Evolutionary conservation across 1,140 invertebrate species (phyloP), one percentile per base, ranked within the genome.

Genomic region (Aphis craccivora): DNA sequence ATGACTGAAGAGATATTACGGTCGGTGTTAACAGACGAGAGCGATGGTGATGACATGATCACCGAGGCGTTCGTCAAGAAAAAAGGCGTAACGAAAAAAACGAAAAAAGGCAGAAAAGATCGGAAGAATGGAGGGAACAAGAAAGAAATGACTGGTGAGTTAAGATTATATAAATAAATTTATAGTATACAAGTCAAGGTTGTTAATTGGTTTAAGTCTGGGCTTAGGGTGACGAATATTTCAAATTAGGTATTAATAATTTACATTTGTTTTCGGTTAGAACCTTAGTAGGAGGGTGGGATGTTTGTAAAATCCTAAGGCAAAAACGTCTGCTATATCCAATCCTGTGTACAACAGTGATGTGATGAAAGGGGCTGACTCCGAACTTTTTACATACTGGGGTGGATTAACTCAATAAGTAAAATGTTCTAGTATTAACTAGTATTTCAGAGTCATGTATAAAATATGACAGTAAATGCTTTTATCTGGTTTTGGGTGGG

Each of bases 61-160:
- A 55, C 55, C 22, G 93, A 94, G 89, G 45, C 94, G 92, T 93
- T 93, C 23, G 94, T 94, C 67, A 94, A 94, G 51, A 93, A 94
- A 81, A 84, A 94, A 67, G 83, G 48, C 81, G 55, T 48, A 11
- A 25, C 60, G 2, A 90, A 67, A 53, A 55, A 86, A 51, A 83
- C 92, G 25, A 86, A 89, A n/a, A 94, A 89, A 67, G 91, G 94
- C 35, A n/a, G 81, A 30, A 93, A 55, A 93, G 76, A 94, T 35
- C 51, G 91, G 25, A 67, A 93, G 22, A 86, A 93, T 20, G 88
- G 93, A 8, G 55, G 53, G 14, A 81, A 76, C 88, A 81, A 94
- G 90, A 93, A 94, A 94, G 84, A 94, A 89, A 89, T 93, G 92
- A 94, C 81, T 55, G 81, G 86, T 91, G 8, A 94, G 90, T 67